Evolutionary conservation across 2,888 invertebrate species (phyloP).

Genomic region (Mellilla xanthometata): DNA sequence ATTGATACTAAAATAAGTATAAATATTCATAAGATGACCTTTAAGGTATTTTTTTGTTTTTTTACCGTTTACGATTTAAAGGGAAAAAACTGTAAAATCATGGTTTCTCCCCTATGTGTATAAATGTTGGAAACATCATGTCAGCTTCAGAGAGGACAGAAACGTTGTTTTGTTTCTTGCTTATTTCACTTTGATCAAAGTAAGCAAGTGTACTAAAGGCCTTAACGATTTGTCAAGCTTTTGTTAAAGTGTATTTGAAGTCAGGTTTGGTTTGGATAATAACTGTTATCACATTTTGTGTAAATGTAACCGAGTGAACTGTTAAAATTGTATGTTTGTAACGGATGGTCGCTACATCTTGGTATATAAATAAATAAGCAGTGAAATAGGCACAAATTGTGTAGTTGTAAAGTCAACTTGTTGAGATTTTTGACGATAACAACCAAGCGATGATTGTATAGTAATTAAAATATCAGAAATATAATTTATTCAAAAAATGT

Average conservation of each 20-base stretch:
- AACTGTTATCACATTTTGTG: not conserved
- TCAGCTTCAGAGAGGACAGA: too few relatives aligned
- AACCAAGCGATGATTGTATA: slow-evolving; percentile 68
- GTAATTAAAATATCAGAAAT: slow-evolving; percentile 61
- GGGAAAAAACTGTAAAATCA: too few relatives aligned
- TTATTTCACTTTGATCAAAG: too few relatives aligned
- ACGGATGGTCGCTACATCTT: too few relatives aligned
- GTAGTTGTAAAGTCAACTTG: slow-evolving; percentile 60
- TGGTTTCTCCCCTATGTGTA: too few relatives aligned
- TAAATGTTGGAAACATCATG: too few relatives aligned
- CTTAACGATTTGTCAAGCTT: slow-evolving; percentile 18
- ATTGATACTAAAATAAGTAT: too few relatives aligned
- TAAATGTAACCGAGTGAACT: not conserved
- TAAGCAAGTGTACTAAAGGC: not conserved
- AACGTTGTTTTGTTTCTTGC: too few relatives aligned
- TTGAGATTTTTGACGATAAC: slow-evolving; percentile 73
- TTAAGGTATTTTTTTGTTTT: too few relatives aligned
- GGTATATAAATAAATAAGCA: slow-evolving; percentile 17
- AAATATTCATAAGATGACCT: too few relatives aligned
- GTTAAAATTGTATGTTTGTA: not conserved
- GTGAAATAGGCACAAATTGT: slow-evolving; percentile 72
- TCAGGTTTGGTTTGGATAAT: slow-evolving; percentile 17
- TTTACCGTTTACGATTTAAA: too few relatives aligned
- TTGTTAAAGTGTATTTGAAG: slow-evolving; percentile 20
- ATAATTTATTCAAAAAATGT: slow-evolving; percentile 73